These are phyloP conservation scores for Lepisosteus oculatus DNA, from an alignment of 2,113 vertebrate genomes.

Conservation along the genomic window DNA sequence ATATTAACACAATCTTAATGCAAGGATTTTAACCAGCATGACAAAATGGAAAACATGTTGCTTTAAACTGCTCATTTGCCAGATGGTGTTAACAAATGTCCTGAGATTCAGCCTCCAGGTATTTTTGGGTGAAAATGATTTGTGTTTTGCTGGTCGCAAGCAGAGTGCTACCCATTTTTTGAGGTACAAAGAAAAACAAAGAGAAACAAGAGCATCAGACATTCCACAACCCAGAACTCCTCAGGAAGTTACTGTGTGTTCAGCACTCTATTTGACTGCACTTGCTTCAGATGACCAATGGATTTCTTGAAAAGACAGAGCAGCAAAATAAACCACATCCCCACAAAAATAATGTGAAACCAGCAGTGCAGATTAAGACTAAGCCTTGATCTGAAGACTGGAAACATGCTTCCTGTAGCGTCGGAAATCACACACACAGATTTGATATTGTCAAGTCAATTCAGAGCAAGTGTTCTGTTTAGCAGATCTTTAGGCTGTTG, in stretches of 20 bases:
- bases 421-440: background rate
- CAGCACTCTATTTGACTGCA: background rate
- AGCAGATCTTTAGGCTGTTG: background rate
- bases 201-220: no score
- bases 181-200: no score
- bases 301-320: background rate
- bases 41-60: no score
- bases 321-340: background rate
- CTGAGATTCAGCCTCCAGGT: no score
- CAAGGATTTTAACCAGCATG: no score
- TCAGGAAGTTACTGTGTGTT: background rate
- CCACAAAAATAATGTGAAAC: background rate
- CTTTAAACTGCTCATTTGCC: no score
- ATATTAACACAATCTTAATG: no score
- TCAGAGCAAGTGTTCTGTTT: background rate
- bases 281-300: background rate
- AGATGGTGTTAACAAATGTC: no score
- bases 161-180: no score
- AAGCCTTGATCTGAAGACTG: conserved; percentile 2
- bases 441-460: background rate
- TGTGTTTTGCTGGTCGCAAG: no score
- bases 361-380: background rate
- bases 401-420: background rate
- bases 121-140: no score
- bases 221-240: no score